Evolutionary conservation across 1,140 invertebrate species (phyloP).

Genomic region (Hormaphis cornu): DNA sequence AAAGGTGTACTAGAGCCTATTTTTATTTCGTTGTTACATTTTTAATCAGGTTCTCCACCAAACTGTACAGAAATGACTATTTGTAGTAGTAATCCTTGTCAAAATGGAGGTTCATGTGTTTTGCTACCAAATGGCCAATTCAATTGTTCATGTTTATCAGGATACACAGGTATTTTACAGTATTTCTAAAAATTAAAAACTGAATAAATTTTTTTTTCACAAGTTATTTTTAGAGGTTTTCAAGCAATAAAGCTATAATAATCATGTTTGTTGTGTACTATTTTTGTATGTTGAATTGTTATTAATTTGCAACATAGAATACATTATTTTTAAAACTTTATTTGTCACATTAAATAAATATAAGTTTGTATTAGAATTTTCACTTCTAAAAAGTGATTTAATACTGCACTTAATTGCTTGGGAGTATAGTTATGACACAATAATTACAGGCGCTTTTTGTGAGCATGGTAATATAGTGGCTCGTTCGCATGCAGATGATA

Average conservation of each 20-base stretch:
- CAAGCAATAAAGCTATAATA: background rate
- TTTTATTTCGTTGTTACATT: background rate
- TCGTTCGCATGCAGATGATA: constrained; percentile 27
- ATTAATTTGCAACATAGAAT: background rate
- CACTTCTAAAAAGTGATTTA: background rate
- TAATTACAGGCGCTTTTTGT: constrained; percentile 26
- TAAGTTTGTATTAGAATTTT: background rate
- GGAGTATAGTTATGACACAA: constrained; percentile 6
- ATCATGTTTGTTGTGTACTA: too few species aligned
- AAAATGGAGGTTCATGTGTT: constrained; percentile 55
- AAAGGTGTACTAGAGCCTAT: too few species aligned
- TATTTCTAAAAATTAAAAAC: background rate
- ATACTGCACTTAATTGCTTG: constrained; percentile 12
- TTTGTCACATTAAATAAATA: background rate
- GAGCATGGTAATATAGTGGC: constrained; percentile 25
- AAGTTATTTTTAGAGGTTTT: background rate
- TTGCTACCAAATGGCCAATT: constrained; percentile 55
- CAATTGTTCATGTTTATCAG: constrained; percentile 53
- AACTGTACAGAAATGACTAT: constrained; percentile 15
- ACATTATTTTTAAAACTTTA: background rate
- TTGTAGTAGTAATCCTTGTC: constrained; percentile 61
- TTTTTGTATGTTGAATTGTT: too few species aligned
- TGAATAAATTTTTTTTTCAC: background rate
- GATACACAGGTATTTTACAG: constrained; percentile 51
- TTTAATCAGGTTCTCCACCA: background rate